Evolutionary conservation across 2,113 vertebrate species (phyloP), one percentile per base, ranked within the genome.

Genomic region (Sylvia atricapilla): DNA sequence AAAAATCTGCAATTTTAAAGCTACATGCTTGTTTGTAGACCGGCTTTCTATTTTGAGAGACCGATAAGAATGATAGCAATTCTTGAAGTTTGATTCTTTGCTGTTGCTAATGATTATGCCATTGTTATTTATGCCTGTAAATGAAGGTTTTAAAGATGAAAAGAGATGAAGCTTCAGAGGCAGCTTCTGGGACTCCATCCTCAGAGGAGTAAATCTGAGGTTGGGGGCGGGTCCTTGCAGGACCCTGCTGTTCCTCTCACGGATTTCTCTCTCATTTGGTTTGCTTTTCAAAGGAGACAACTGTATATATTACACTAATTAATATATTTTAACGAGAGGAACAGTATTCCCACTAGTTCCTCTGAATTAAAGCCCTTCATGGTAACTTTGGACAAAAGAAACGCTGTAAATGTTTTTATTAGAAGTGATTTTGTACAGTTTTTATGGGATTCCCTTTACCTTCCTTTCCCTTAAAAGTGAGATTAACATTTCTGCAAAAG

Each of bases 291-390:
- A 97, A 96, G 94, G 82, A 95, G 62, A 92, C 67, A 92, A 76
- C 85, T 92, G 64, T 94, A 94, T 96, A 70, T 84, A 94, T 89
- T 97, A 95, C 75, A 70, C 78, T 97, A 98, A 98, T 97, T 96
- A 96, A 96, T 95, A 84, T 78, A 96, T 97, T 97, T 97, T 95
- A 97, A 87, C 75, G 86, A 94, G 76, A 89, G 76, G 81, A 96
- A 74, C 60, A 82, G 39, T 96, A 88, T 94, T 96, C 92, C 93
- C 80, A 87, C 62, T 88, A 93, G 92, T 89, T 94, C 66, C 10
- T 58, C 67, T 92, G 94, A 82, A 84, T 87, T 95, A 86, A 92
- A 96, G 25, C 68, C 52, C 63, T 77, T 86, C 55, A 24, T 69
- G 31, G 74, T 76, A 97, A 79, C 52, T 59, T 63, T 66, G 47